phyloP scores from a whole-genome alignment of 2,113 vertebrate species.

The Myotis yumanensis region DNA sequence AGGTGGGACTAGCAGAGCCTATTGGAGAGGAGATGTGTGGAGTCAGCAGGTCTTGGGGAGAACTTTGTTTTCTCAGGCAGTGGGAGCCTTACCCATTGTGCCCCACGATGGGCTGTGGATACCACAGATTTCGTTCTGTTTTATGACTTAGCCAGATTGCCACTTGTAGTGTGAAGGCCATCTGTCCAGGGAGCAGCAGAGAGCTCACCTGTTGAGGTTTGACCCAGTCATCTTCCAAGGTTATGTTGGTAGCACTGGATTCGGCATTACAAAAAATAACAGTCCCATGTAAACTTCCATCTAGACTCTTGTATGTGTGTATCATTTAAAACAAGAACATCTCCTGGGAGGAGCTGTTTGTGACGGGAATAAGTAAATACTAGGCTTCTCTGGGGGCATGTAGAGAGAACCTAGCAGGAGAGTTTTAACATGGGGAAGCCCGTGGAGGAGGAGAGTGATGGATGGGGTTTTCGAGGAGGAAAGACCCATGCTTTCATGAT shows the following conservation, averaged over 20 bases:
- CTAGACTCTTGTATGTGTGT: fast-evolving
- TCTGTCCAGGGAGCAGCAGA: not conserved
- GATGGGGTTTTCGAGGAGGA: not conserved
- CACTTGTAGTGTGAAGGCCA: not conserved
- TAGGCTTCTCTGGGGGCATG: not conserved
- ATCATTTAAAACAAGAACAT: not conserved
- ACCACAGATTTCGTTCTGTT: fast-evolving
- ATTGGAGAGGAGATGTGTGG: not conserved
- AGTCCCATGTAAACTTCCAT: too few species aligned
- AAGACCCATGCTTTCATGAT: not conserved
- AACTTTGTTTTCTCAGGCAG: too few species aligned
- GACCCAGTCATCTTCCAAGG: not conserved
- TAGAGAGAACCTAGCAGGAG: not conserved
- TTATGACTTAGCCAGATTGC: not conserved
- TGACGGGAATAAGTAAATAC: not conserved
- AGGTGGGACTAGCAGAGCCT: not conserved
- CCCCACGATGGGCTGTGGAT: fast-evolving
- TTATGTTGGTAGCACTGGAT: not conserved
- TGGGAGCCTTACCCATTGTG: not conserved
- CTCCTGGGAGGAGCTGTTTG: not conserved
- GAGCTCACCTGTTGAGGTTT: not conserved
- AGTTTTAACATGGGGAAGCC: not conserved
- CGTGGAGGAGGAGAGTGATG: not conserved
- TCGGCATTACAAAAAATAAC: not conserved
- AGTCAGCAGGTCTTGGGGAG: not conserved